Conservation (phyloP, 2,113 vertebrate species). For the Myrmophylax atrothorax region DNA sequence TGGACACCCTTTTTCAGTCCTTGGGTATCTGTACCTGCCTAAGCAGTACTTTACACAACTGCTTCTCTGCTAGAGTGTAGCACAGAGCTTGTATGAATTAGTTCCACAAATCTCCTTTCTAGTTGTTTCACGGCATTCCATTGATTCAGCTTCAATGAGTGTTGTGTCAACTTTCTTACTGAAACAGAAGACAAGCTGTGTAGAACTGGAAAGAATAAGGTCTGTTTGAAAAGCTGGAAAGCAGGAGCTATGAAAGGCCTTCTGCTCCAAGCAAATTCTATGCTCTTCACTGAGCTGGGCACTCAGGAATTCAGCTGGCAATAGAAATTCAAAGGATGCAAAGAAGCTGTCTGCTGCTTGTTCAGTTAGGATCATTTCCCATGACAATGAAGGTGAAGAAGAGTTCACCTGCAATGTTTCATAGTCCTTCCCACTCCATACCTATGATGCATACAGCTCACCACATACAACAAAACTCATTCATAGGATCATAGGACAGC, state of each 20-base stretch:
- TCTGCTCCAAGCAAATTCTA: background rate
- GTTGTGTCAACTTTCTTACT: background rate
- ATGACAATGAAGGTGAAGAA: background rate
- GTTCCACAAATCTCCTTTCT: background rate
- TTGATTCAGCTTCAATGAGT: background rate
- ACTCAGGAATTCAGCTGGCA: slow-evolving; percentile 20
- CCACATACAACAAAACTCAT: background rate
- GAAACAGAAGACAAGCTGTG: background rate
- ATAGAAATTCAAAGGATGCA: background rate
- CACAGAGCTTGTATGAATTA: background rate
- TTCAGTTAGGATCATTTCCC: background rate
- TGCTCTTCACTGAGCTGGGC: background rate
- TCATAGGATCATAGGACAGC: rapidly evolving
- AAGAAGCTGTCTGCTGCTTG: background rate
- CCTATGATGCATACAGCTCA: rapidly evolving
- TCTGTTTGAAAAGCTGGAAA: slow-evolving; percentile 11
- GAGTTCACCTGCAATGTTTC: background rate
- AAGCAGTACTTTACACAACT: background rate
- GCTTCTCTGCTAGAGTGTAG: background rate
- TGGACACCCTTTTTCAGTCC: background rate
- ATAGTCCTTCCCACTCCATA: background rate
- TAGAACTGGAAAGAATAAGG: slow-evolving; percentile 13
- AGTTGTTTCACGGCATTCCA: background rate
- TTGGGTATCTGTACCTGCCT: background rate
- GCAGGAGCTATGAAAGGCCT: background rate